Evolutionary conservation across 2,113 vertebrate species (phyloP), one percentile per base, ranked within the genome.

Genomic region (Brachyhypopomus occidentalis): DNA sequence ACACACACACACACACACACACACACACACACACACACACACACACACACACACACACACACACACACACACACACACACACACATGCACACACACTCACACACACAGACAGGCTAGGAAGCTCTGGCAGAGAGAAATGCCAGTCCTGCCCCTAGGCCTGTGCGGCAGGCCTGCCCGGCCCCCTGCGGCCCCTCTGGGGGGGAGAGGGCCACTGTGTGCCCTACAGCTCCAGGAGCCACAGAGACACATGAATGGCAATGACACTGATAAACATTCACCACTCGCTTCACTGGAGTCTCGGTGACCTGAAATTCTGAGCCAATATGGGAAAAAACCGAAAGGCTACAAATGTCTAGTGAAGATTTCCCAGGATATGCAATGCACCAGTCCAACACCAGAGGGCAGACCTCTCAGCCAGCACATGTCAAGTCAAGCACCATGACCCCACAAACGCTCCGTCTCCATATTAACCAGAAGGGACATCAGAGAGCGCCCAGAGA

Each of bases 211-310:
- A 67, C 67, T 7, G 14, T 12, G 45, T 58, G 30, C 52, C 38
- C 73, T 62, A 19, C 76, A 72, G 66, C 71, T 56, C 69, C 75
- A 34, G 60, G 63, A 58, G 78, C 77, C 78, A 71, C 4, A 0
- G 27, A 64, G 71, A 38, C 60, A 77, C 84, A 85, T 80, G 73
- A 72, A 80, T 85, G 77, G 70, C 73, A 83, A 76, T 27, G 81
- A 85, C 77, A 80, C 34, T 80, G 84, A 83, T 62, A 74, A 59
- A 75, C 56, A 80, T 80, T 66, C 79, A 52, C 62, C 22, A 59
- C 48, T 74, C 59, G 45, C 48, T 56, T 38, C 63, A 69, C 25
- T 56, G 16, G 27, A 34, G 25, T 64, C 71, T 55, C 55, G 58
- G 58, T 45, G 72, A 45, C 72, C 17, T 58, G 45, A 75, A 75